Conservation (phyloP, 2,888 invertebrate genomes). For the Sabatieria punctata region DNA sequence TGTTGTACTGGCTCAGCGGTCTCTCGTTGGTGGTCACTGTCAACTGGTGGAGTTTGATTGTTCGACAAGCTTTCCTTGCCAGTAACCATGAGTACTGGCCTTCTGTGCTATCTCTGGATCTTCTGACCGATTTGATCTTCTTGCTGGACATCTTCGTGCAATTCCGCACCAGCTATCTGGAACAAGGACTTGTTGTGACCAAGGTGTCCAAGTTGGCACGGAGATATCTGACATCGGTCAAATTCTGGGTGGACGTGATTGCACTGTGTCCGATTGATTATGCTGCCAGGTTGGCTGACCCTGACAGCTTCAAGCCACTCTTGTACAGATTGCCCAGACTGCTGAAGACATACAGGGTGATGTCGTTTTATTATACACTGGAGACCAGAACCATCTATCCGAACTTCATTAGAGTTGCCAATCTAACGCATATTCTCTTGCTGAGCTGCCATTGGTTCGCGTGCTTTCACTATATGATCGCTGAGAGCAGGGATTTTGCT, state of each 20-base stretch:
- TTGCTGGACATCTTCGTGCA: conserved; percentile 73
- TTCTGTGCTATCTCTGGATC: conserved; percentile 65
- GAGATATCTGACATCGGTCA: too few species aligned
- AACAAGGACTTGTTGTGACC: conserved; percentile 84
- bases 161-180: conserved; percentile 78
- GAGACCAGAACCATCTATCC: conserved; percentile 88
- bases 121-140: conserved; percentile 67
- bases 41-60: conserved; percentile 86
- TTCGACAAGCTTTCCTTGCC: conserved; percentile 82
- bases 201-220: conserved; percentile 71
- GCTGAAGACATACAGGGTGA: conserved; percentile 6
- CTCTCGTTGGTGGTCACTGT: conserved; percentile 75
- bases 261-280: too few species aligned
- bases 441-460: conserved; percentile 94
- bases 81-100: too few species aligned
- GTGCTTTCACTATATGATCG: conserved; percentile 84
- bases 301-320: too few species aligned
- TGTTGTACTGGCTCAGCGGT: conserved; percentile 83
- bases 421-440: conserved; percentile 78
- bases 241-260: too few species aligned
- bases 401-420: conserved; percentile 84
- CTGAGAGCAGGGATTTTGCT: conserved; percentile 42
- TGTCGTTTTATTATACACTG: conserved; percentile 75
- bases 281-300: too few species aligned
- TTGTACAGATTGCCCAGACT: conserved; percentile 41